Percentiles rank a stretch among this genome's conserved stretches.
Conservation (phyloP, 2,797 vertebrate species). For the Tragopan temminckii region DNA sequence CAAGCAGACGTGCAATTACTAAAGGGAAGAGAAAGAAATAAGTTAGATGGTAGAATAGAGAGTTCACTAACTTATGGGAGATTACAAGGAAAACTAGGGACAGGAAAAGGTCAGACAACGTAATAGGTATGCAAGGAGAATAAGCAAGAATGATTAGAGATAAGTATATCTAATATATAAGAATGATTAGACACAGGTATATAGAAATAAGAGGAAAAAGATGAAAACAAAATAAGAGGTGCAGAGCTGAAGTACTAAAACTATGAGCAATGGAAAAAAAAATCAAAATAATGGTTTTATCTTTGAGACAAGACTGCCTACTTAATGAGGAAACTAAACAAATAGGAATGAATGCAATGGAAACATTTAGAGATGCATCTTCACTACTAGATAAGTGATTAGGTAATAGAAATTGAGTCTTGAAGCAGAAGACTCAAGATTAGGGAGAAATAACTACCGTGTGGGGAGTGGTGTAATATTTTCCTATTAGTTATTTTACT, state of each 20-base stretch:
- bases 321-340: neutral
- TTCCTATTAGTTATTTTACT: neutral
- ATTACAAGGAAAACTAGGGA: neutral
- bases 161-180: neutral
- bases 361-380: neutral
- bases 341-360: neutral
- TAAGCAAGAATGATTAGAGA: neutral
- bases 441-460: neutral
- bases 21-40: neutral
- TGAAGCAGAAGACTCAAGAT: neutral
- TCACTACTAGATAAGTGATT: neutral
- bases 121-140: neutral
- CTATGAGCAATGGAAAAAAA: neutral
- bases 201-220: neutral
- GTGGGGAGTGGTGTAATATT: neutral
- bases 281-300: neutral
- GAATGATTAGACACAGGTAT: neutral
- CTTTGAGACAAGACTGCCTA: neutral
- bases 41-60: neutral
- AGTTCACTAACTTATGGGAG: neutral
- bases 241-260: neutral
- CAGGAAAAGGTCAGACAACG: neutral
- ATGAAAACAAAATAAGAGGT: neutral
- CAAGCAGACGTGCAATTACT: neutral
- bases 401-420: neutral